Evolutionary conservation across 30 jellyfish, hydroid and myxozoan genomes (phyloP), one percentile per base, ranked within the genome.

Genomic region (Sanderia malayensis): DNA sequence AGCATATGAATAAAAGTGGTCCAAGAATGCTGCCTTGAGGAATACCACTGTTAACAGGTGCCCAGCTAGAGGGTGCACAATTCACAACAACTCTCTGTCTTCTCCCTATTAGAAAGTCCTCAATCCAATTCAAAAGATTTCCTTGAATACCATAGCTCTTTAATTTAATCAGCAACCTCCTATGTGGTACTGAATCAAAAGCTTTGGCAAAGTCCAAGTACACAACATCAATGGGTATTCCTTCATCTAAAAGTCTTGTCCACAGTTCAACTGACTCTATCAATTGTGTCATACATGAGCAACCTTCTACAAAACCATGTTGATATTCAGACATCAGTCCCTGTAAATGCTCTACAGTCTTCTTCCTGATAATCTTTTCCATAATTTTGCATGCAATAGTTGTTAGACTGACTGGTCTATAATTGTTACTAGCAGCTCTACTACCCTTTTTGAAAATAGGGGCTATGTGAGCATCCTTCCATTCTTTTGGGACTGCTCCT

Each of bases 11-110:
- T 60, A 59, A 47, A 49, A 74, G 78, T 32, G 61, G 87, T 57
- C 87, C 87, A n/a, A 74, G 87, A 28, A 74, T 49, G 46, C 87
- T 58, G 19, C 69, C 80, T 74, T 74, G 87, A 32, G 80, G 80
- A 46, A 59, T 37, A 28, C 87, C 70, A 61, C 87, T 74, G 58
- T 58, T 74, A 37, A 74, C 87, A 58, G 59, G 57, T 29, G 34
- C 77, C 72, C 81, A 61, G 25, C 74, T 65, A 31, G 82, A 76
- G 70, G 49, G 47, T 61, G 29, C 29, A 49, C 71, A 55, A 47
- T 1, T 76, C 64, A 76, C 63, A 46, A 32, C 47, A 33, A 59
- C 80, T 61, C 64, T 58, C 49, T 73, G 78, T 30, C 81, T 44
- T 46, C 81, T 26, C 46, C 71, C 69, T 62, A 46, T 31, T 23